These are phyloP conservation scores for Fulica atra DNA, from an alignment of 2,113 vertebrate species.

Conservation along the genomic window DNA sequence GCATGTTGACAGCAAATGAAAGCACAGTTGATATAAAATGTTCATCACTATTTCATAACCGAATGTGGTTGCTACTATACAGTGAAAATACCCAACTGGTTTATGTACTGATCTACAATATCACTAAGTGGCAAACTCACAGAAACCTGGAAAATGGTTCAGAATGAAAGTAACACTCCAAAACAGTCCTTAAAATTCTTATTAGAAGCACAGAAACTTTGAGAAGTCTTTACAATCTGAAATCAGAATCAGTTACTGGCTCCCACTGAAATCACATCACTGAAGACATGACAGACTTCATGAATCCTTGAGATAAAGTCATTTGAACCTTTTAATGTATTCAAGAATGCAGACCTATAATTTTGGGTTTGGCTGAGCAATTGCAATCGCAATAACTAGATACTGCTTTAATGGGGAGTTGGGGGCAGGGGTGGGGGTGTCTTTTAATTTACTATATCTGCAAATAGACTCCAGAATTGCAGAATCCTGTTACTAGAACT, in stretches of 20 bases:
- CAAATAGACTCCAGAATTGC: not conserved
- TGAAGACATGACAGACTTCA: not conserved
- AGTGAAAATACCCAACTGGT: not conserved
- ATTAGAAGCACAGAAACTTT: not conserved
- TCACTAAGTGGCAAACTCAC: not conserved
- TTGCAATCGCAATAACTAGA: not conserved
- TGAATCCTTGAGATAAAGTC: not conserved
- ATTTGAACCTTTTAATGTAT: not conserved
- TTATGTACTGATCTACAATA: not conserved
- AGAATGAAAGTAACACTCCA: not conserved
- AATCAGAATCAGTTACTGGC: not conserved
- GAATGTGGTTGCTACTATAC: not conserved
- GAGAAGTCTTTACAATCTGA: not conserved
- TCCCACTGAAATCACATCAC: not conserved
- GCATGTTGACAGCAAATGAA: not conserved
- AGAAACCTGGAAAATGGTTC: not conserved
- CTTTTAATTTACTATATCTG: not conserved
- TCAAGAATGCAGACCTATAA: not conserved
- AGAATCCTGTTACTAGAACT: not conserved
- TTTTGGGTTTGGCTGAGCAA: not conserved
- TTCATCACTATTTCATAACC: not conserved
- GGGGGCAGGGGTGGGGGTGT: fast-evolving
- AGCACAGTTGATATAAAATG: not conserved
- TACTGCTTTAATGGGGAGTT: fast-evolving
- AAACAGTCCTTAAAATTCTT: not conserved